Evolutionary conservation across 2,797 vertebrate genomes (phyloP), one percentile per base, ranked within the genome.

Genomic region (Odontamblyopus lacepedii): DNA sequence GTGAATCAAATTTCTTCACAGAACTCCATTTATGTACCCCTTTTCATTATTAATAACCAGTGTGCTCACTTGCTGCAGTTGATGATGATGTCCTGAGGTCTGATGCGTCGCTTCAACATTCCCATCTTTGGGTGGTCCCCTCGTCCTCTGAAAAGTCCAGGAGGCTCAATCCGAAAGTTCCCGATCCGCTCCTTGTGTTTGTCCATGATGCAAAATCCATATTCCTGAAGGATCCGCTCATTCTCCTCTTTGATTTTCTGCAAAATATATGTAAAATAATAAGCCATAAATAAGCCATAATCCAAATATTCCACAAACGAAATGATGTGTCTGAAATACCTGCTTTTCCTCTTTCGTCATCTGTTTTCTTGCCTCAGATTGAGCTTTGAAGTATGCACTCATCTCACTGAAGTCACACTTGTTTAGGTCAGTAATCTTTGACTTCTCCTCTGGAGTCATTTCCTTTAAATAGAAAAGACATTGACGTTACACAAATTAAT

Each of bases 111-210:
- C 84, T 98, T 98, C 84, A 98, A 82, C 95, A 97, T 98, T 76
- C 97, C 97, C 96, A 97, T 98, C 84, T 98, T 98, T 3, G 97
- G 97, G 79, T 98, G 97, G 91, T 98, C 95, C 2, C 97, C 97
- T 71, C 97, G 94, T 66, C 97, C 97, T 69, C 96, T 91, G 88
- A 98, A 98, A 53, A 98, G 94, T 62, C 96, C 96, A 0, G 96
- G 97, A 0, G 97, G 97, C 67, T 98, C 97, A 64, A 98, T 98
- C 84, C 96, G 96, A 71, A 98, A 98, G 92, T 98, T 98, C 74
- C 95, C 97, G 32, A 98, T 98, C 75, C 96, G 94, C 82, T 98
- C 96, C 89, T 93, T 97, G 91, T 98, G 97, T 87, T 96, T 97
- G 91, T 98, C 97, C 97, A 98, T 98, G 81, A 97, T 78, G 75